Percentiles rank a stretch among this genome's conserved stretches.
These are phyloP conservation scores for Strix uralensis DNA, from an alignment of 2,113 vertebrate species.

Conservation along the genomic window DNA sequence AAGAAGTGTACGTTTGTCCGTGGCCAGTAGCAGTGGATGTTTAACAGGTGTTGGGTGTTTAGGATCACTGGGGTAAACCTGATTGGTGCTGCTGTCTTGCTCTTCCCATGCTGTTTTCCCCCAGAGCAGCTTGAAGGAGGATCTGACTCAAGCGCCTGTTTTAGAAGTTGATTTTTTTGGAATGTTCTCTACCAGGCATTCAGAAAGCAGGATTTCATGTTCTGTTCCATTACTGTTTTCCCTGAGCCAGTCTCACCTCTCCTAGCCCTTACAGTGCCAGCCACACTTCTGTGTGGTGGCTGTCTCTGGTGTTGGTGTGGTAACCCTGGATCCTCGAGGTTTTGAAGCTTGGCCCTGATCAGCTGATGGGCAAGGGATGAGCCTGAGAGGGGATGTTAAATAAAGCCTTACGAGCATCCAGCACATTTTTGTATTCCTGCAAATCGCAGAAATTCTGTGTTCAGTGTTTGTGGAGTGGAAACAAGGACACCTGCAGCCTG, in stretches of 20 bases:
- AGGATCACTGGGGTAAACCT: neutral
- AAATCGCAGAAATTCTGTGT: neutral
- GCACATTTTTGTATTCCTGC: neutral
- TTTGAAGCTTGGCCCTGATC: neutral
- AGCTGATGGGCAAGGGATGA: neutral
- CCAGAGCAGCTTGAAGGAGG: neutral
- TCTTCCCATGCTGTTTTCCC: neutral
- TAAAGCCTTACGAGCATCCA: neutral
- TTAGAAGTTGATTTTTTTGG: neutral
- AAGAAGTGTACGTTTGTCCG: neutral
- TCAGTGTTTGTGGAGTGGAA: neutral
- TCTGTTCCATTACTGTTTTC: neutral
- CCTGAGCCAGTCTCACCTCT: neutral
- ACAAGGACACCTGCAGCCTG: neutral
- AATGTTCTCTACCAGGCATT: neutral
- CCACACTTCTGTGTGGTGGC: neutral
- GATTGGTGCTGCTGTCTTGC: fast-evolving
- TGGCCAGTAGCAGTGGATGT: neutral
- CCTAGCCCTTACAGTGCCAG: neutral
- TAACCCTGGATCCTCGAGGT: too few relatives aligned
- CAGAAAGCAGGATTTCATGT: neutral
- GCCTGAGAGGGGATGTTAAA: neutral
- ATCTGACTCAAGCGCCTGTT: fast-evolving
- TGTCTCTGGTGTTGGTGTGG: neutral
- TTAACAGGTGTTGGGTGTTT: neutral